These are phyloP conservation scores for Bellardia pandia DNA, from an alignment of 2,888 invertebrate species.

Conservation along the genomic window DNA sequence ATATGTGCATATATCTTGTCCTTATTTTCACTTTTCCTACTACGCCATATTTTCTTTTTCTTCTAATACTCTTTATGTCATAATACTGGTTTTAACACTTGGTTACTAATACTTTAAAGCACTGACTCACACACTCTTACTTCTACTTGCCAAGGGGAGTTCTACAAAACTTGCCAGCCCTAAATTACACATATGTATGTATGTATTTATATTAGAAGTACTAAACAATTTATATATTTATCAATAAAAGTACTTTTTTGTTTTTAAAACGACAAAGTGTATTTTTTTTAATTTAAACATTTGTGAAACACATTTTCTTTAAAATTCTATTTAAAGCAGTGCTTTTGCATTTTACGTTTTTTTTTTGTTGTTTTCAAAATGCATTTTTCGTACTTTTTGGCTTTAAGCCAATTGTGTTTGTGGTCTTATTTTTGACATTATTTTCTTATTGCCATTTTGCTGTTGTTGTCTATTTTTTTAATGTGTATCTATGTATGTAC, in stretches of 20 bases:
- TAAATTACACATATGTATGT: too few relatives aligned
- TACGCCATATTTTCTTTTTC: slow-evolving; percentile 24
- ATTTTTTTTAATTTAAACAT: background rate
- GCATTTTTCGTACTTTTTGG: slow-evolving; percentile 61
- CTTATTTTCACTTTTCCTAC: slow-evolving; percentile 65
- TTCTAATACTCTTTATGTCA: slow-evolving; percentile 9
- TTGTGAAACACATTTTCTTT: slow-evolving; percentile 14
- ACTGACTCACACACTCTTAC: background rate
- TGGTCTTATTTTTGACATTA: slow-evolving; percentile 72
- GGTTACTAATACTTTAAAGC: background rate
- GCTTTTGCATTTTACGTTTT: slow-evolving; percentile 47
- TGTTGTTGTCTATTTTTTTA: slow-evolving; percentile 1
- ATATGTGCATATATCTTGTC: slow-evolving; percentile 11
- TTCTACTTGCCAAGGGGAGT: too few relatives aligned
- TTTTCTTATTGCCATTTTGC: slow-evolving; percentile 66
- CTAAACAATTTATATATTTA: background rate
- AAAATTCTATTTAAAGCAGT: slow-evolving; percentile 35
- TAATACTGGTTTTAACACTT: background rate
- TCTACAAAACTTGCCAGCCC: too few relatives aligned
- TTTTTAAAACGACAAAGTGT: background rate
- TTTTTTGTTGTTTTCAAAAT: slow-evolving; percentile 18
- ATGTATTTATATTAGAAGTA: background rate
- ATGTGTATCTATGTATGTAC: slow-evolving; percentile 62
- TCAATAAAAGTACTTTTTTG: slow-evolving; percentile 1
- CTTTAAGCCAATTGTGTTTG: slow-evolving; percentile 69